Base-by-base conservation (phyloP, 2,888 invertebrate species). In the Caradrina clavipalpis region DNA sequence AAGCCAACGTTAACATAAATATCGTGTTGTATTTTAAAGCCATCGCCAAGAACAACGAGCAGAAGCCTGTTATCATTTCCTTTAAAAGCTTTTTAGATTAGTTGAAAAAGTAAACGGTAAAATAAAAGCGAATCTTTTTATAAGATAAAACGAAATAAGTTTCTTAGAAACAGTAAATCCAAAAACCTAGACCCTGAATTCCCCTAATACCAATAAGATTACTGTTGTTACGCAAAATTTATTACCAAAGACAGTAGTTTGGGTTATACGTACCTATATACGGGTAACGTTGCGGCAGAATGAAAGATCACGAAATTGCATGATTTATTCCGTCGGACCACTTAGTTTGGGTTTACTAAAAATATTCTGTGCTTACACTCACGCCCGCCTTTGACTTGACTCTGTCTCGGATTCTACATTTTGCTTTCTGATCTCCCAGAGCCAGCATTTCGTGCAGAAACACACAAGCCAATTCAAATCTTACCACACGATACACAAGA, bases 401-500 rank as follows among this genome's bases (percentile, higher is more conserved):
- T 90, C 87, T 90, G 91, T 90, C 90, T 92, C 90, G 91, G 91
- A 93, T 93, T 92, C 92, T 87, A 92, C 89, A 89, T 93, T 92
- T 92, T 86, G 87, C 90, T 90, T 89, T 82, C 85, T 89, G 88
- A 88, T 89, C 88, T 89, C 85, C 83, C 80, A 82, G 80, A 81
- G 81, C 73, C 73, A 80, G 76, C 82, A 79, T 83, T 86, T 85
- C 66, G 69, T 76, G 79, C 83, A 79, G 82, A 86, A 86, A 81
- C 78, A 78, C 75, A 81, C 83, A 87, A 68, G 64, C 82, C 53
- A 92, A 82, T 89, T 83, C 81, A 70, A 82, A 85, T 90, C 87
- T 86, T 93, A 90, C 80, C 49, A 42, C 68, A 21, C 35, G 19
- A 58, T 21, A 13, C 69, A 73, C 76, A 82, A 84, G 83, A 82